Evolutionary conservation across 2,888 invertebrate species (phyloP).

Genomic region (Nowickia ferox): DNA sequence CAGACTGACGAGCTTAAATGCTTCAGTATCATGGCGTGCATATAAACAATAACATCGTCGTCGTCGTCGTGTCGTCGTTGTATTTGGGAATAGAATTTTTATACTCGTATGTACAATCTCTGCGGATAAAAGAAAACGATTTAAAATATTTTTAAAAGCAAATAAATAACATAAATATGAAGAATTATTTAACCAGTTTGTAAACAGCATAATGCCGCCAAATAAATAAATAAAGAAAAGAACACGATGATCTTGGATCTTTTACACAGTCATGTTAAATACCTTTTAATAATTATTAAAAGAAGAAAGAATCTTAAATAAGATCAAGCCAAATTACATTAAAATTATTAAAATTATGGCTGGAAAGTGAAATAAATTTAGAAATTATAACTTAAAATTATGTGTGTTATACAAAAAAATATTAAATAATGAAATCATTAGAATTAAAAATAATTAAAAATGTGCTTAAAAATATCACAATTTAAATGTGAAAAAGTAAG

Average conservation of each 20-base stretch:
- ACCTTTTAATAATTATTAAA: neutral
- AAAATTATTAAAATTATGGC: conserved; percentile 1
- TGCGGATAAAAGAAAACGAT: neutral
- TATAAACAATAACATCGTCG: conserved; percentile 57
- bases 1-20: conserved; percentile 46
- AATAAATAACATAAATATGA: conserved; percentile 14
- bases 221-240: conserved; percentile 12
- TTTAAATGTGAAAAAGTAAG: neutral
- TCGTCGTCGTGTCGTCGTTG: conserved; percentile 11
- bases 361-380: conserved; percentile 4
- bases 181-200: conserved; percentile 50
- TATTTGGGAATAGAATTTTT: neutral
- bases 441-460: conserved; percentile 49
- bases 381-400: neutral
- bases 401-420: neutral
- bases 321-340: conserved; percentile 22
- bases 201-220: conserved; percentile 14
- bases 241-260: conserved; percentile 35
- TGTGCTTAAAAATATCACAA: conserved; percentile 2
- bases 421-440: conserved; percentile 35
- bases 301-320: conserved; percentile 5
- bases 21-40: conserved; percentile 60
- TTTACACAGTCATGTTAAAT: neutral
- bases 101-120: neutral
- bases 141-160: conserved; percentile 5